Evolutionary conservation across 2,113 vertebrate species (phyloP).

Genomic region (Oryzias woworae): DNA sequence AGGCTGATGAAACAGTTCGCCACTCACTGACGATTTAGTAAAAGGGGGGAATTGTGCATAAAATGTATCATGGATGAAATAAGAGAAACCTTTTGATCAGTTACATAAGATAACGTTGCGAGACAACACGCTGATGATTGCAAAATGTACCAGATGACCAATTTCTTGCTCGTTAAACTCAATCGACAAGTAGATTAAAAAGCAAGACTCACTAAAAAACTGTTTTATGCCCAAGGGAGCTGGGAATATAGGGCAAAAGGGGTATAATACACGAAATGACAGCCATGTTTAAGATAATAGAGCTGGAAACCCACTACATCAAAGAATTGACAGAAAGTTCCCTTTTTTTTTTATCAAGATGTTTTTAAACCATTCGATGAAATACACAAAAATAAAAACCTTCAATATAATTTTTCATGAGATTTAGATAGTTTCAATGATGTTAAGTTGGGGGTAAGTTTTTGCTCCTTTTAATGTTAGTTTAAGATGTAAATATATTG

Average conservation of each 20-base stretch:
- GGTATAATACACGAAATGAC: conserved; percentile 4
- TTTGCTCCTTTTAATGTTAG: too few relatives aligned
- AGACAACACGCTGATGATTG: conserved; percentile 39
- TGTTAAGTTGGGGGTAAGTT: too few relatives aligned
- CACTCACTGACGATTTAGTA: conserved; percentile 25
- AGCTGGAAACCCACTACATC: background rate
- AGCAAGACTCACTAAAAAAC: conserved; percentile 22
- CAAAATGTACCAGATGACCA: conserved; percentile 59
- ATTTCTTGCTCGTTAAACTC: conserved; percentile 42
- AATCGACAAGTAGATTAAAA: conserved; percentile 36
- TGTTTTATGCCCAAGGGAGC: conserved; percentile 7
- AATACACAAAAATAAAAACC: too few relatives aligned
- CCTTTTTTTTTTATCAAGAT: background rate
- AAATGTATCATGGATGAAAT: conserved; percentile 39
- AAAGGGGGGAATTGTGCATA: conserved; percentile 31
- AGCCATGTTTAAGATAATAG: conserved; percentile 1
- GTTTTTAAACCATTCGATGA: too few relatives aligned
- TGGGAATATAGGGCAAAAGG: background rate
- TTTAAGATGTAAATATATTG: too few relatives aligned
- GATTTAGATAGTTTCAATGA: too few relatives aligned
- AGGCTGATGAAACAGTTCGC: conserved; percentile 50
- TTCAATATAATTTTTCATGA: too few relatives aligned
- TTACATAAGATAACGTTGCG: conserved; percentile 28
- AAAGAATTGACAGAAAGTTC: too few relatives aligned
- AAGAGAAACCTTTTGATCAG: conserved; percentile 59